phyloP scores from a whole-genome alignment of 2,797 vertebrate genomes.

The Hyperoplus immaculatus region DNA sequence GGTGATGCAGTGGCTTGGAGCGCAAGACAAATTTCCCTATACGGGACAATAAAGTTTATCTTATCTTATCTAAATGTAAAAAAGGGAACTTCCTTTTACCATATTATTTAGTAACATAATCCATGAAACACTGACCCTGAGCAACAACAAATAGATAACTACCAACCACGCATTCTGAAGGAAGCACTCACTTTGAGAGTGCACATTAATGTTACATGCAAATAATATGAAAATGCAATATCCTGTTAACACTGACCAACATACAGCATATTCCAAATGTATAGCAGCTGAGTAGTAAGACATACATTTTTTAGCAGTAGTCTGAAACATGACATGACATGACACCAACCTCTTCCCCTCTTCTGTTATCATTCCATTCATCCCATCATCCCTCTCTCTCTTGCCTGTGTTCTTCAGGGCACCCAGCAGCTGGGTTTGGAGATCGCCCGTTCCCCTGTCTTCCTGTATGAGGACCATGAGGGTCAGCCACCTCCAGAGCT shows the following conservation, averaged over 20 bases:
- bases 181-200: not conserved
- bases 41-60: no score
- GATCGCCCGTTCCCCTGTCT: constrained; percentile 94
- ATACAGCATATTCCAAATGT: not conserved
- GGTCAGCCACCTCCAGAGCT: constrained; percentile 93
- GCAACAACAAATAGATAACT: not conserved
- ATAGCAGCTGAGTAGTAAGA: not conserved
- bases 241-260: not conserved
- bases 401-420: constrained; percentile 65
- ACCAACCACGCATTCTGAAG: not conserved
- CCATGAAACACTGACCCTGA: not conserved
- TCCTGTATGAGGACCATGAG: constrained; percentile 94
- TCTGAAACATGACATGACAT: not conserved
- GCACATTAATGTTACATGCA: not conserved
- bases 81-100: not conserved
- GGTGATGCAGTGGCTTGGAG: no score
- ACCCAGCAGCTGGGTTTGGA: constrained; percentile 95
- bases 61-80: no score
- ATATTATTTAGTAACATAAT: not conserved
- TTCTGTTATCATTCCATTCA: not conserved
- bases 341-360: not conserved
- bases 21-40: no score
- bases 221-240: not conserved
- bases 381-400: not conserved
- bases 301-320: not conserved